Evolutionary conservation across 2,797 vertebrate species (phyloP), one percentile per base, ranked within the genome.

Genomic region (Chloroceryle amazona): DNA sequence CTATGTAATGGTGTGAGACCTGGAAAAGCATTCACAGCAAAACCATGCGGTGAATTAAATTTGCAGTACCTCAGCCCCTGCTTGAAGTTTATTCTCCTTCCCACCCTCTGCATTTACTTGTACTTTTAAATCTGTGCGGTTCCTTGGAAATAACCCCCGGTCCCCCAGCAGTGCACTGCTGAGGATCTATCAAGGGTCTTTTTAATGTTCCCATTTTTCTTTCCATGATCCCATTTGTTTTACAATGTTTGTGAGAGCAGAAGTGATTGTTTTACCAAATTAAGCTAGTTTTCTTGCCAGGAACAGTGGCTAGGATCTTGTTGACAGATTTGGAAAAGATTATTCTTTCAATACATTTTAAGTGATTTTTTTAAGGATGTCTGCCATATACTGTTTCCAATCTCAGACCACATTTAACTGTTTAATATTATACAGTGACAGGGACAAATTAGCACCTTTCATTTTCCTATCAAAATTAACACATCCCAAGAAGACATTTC

Each of bases 311-410:
- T 92, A 52, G 83, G 81, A 89, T 89, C 76, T 82, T 92, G 93
- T 94, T 96, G 96, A 95, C 95, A 96, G 90, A 85, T 94, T 95
- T 96, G 90, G 94, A 97, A 96, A 96, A 96, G 91, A 85, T 93
- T 94, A 89, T 94, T 92, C 63, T 93, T 94, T 94, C 74, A 89
- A 57, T 92, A 66, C 52, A 86, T 91, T 91, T 81, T 91, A 80
- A 97, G 82, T 87, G 76, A 87, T 17, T 94, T 93, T 96, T 83
- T 74, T 58, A 90, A 93, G 71, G 65, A 81, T 74, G 90, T 80
- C 88, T 97, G 93, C 86, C 71, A 62, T 85, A 62, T 46, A 62
- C 65, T 54, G 21, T 89, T 94, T 96, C 90, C 83, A 89, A 89
- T 90, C 74, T 86, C 81, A 75, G 81, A 75, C 90, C 81, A 41